Conservation (phyloP, 2,888 invertebrate species). For the Coleophora flavipennella region DNA sequence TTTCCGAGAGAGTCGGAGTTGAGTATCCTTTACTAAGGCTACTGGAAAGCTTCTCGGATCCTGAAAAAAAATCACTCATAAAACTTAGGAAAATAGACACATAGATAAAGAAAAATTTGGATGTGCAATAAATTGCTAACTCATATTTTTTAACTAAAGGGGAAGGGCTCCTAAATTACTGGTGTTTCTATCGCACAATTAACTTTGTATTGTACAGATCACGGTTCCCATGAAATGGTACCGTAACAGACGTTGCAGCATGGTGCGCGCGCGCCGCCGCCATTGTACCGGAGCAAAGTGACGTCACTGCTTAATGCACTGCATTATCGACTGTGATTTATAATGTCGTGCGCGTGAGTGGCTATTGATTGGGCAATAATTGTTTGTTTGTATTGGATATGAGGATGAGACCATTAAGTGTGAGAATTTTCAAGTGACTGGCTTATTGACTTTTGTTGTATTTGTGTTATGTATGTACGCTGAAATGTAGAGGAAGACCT, state of each 20-base stretch:
- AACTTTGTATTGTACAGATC: slow-evolving; percentile 55
- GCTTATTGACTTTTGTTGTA: too few relatives aligned
- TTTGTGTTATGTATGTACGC: too few relatives aligned
- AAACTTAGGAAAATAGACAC: too few relatives aligned
- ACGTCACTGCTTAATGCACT: slow-evolving; percentile 40
- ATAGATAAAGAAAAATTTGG: too few relatives aligned
- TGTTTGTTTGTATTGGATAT: slow-evolving; percentile 55
- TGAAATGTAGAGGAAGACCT: too few relatives aligned
- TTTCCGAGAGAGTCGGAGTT: slow-evolving; percentile 54
- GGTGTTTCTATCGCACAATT: slow-evolving; percentile 66
- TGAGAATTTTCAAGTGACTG: slow-evolving; percentile 44
- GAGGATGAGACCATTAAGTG: slow-evolving; percentile 28
- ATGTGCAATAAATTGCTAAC: too few relatives aligned
- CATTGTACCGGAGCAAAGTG: slow-evolving; percentile 39
- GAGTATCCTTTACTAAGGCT: slow-evolving; percentile 60
- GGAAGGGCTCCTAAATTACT: slow-evolving; percentile 49
- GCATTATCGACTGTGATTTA: slow-evolving; percentile 56
- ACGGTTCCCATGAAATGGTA: slow-evolving; percentile 64
- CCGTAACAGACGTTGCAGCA: slow-evolving; percentile 19
- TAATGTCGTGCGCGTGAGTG: slow-evolving; percentile 52
- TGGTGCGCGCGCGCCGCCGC: slow-evolving; percentile 40
- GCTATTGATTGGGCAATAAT: slow-evolving; percentile 61
- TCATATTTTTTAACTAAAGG: slow-evolving; percentile 25
- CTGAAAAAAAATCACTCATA: too few relatives aligned
- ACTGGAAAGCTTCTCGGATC: slow-evolving; percentile 54